Conservation (phyloP, 2,797 vertebrate genomes). For the Artibeus lituratus region DNA sequence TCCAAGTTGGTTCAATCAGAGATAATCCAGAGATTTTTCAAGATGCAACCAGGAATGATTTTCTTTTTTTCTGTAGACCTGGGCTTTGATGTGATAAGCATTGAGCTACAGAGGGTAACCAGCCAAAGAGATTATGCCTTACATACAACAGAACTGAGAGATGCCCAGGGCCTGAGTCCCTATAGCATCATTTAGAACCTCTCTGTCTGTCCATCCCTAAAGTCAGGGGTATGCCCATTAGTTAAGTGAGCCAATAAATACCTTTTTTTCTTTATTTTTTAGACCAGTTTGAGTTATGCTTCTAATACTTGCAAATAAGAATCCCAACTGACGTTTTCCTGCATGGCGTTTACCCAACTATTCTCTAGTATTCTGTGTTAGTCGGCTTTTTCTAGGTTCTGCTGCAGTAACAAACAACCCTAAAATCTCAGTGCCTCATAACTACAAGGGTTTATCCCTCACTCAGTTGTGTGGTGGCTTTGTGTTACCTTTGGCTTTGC, state of each 20-base stretch:
- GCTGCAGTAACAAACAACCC: not conserved
- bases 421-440: not conserved
- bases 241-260: not conserved
- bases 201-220: not conserved
- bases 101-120: not conserved
- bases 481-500: not conserved
- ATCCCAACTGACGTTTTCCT: not conserved
- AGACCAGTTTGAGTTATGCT: not conserved
- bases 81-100: not conserved
- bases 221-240: not conserved
- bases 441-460: not conserved
- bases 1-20: not conserved
- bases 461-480: not conserved
- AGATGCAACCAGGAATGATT: not conserved
- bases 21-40: not conserved
- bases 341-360: not conserved
- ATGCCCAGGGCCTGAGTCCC: not conserved
- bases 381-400: conserved; percentile 31
- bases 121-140: not conserved
- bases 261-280: not conserved
- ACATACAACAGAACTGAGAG: not conserved
- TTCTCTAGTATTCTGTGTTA: not conserved
- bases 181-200: not conserved
- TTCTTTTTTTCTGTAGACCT: not conserved
- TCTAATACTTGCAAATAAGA: not conserved